These are phyloP conservation scores for Gasterosteus nipponicus DNA, from an alignment of 2,113 vertebrate genomes.

Conservation along the genomic window DNA sequence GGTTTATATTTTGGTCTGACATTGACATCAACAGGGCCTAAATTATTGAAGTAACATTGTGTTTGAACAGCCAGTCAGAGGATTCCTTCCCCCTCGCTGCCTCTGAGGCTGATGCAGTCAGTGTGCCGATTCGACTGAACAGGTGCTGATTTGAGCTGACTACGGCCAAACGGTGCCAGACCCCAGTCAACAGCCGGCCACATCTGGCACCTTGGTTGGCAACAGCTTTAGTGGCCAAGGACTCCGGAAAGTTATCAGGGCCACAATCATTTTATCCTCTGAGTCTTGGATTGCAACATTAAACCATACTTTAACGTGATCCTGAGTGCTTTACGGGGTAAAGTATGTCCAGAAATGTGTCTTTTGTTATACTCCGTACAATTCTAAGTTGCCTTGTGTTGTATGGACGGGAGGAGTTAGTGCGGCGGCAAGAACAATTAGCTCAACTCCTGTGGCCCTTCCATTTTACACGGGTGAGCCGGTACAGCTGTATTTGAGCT, in stretches of 20 bases:
- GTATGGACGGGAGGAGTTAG: neutral
- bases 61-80: neutral
- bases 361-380: neutral
- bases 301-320: neutral
- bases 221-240: neutral
- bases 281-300: neutral
- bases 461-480: neutral
- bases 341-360: neutral
- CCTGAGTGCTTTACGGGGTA: neutral
- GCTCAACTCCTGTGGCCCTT: neutral
- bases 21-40: neutral
- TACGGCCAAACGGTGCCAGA: neutral
- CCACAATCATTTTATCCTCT: neutral
- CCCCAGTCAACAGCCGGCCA: neutral
- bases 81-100: neutral
- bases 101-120: neutral
- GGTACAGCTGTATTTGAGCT: neutral
- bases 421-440: too few species aligned
- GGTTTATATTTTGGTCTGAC: neutral
- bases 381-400: neutral
- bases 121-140: neutral
- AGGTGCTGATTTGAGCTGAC: conserved; percentile 11
- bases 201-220: neutral
- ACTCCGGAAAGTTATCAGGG: neutral
- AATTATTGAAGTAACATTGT: neutral